Evolutionary conservation across 2,888 invertebrate species (phyloP), one percentile per base, ranked within the genome.

Genomic region (Melinaea menophilus): DNA sequence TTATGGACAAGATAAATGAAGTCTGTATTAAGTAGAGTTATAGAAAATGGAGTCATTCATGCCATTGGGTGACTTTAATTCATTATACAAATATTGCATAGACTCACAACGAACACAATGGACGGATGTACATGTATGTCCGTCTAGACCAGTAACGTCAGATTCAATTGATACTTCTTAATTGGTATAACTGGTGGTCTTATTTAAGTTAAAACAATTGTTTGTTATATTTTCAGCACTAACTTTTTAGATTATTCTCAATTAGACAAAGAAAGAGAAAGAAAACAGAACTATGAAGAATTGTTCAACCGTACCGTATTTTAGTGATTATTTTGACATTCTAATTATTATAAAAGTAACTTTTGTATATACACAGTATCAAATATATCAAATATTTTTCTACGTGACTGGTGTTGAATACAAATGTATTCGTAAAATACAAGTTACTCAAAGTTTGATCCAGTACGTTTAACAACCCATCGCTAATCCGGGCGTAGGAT

Each of bases 401-500:
- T 58, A 55, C 55, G 51, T 22, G 33, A 63, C 11, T 56, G 37
- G 11, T 51, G 31, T 61, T 41, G 62, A 63, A 64, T 58, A 55
- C 59, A 65, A 63, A 57, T 51, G 51, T 64, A 62, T 60, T 61
- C 65, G 64, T 66, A 69, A 71, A 66, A 68, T 70, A 71, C 69
- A 73, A 78, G 73, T 72, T 72, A 74, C 80, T 79, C 79, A 84
- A 86, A 86, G 80, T 86, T 84, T 72, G 74, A 73, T 84, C 76
- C 83, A 80, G 80, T 81, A 84, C 81, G 84, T 86, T 86, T 81
- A 86, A 80, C 85, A 81, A 80, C 78, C 80, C 77, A 74, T 81
- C 81, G 83, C 82, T 86, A 88, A 86, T 88, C 86, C 86, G 75
- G 83, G 71, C 84, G 82, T 82, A 85, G 80, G 85, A 84, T 85